Evolutionary conservation across 2,113 vertebrate genomes (phyloP), one percentile per base, ranked within the genome.

Genomic region (Callopanchax toddi): DNA sequence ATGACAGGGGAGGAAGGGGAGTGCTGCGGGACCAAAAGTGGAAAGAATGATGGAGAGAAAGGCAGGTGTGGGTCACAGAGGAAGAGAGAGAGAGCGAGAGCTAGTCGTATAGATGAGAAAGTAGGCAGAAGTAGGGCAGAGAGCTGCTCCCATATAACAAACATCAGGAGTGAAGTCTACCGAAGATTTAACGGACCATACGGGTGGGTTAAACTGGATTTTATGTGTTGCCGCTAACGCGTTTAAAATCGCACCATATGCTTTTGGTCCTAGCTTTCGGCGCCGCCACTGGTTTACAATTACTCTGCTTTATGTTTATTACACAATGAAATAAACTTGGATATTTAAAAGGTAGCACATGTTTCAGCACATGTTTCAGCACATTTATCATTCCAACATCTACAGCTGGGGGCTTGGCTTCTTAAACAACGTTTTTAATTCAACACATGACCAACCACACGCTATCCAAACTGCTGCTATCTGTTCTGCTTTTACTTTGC

Each of bases 31-130:
- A 73, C 63, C 60, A 60, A 73, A 58, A 71, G 73, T 59, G 57
- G 68, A 74, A 45, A 57, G 44, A 68, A 68, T 76, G 82, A 60
- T 37, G 73, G 69, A 57, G 74, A 68, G 75, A 76, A 66, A 34
- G 36, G 37, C 82, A 88, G 84, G 88, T 84, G 74, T 72, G 68
- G 81, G 85, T 86, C 83, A 74, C 42, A 40, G 22, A 72, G 60
- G 71, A 60, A 58, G 50, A 43, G 60, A 74, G 29, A 32, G 29
- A 6, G 3, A 7, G 29, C 3, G 74, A 58, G 50, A 54, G 48
- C 57, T 45, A 26, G 58, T 76, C 48, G 29, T 63, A 66, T 42
- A 59, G 64, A 63, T 58, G 58, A 68, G 56, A 34, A 63, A 63
- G 61, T 20, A 44, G 26, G 39, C 50, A 74, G 57, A 79, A 79